phyloP scores from a whole-genome alignment of 64 coral and sea anemone species.

The Exaiptasia diaphana region DNA sequence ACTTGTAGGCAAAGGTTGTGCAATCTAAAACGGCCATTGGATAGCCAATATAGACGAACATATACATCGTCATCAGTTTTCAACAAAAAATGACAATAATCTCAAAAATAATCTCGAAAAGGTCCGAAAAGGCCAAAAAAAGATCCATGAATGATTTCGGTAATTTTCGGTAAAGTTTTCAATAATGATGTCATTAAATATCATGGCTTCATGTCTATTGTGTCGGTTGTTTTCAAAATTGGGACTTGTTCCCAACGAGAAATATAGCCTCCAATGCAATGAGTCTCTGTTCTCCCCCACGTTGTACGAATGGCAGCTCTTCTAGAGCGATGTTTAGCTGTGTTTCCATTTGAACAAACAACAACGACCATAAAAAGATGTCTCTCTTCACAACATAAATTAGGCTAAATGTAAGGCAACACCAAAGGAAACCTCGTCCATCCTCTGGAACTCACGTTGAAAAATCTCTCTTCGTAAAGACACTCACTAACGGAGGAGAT shows the following conservation, averaged over 20 bases:
- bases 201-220: slow-evolving; percentile 9
- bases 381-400: no score
- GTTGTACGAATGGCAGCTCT: neutral
- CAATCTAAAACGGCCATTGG: no score
- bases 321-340: neutral
- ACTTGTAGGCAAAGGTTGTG: no score
- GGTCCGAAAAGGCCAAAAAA: neutral
- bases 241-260: neutral
- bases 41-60: no score
- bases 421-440: no score
- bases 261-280: slow-evolving; percentile 14
- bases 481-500: no score
- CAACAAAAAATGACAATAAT: neutral
- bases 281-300: neutral
- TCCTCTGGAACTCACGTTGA: no score
- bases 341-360: neutral
- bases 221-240: neutral
- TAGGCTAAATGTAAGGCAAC: no score
- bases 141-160: slow-evolving; percentile 1
- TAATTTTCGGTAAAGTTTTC: slow-evolving; percentile 19
- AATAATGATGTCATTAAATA: slow-evolving; percentile 34
- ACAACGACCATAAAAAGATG: neutral
- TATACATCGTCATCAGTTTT: slow-evolving; percentile 52
- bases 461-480: no score
- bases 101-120: no score